Evolutionary conservation across 1,140 invertebrate genomes (phyloP).

Genomic region (Ostrea edulis): DNA sequence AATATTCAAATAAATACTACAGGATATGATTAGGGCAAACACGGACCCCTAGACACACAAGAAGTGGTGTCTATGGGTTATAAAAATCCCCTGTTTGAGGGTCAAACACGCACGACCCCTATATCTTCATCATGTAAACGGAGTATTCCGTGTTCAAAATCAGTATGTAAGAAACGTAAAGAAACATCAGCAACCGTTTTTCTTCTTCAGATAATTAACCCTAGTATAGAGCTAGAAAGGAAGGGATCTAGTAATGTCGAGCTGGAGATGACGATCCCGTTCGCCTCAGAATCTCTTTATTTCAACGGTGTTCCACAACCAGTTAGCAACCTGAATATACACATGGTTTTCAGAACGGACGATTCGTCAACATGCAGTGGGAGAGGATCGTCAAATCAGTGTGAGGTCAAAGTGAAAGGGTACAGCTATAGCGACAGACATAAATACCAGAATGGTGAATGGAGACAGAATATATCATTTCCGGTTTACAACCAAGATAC

Average conservation of each 20-base stretch:
- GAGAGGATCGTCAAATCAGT: not conserved
- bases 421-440: not conserved
- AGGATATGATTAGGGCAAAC: no score
- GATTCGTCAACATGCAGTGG: not conserved
- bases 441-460: not conserved
- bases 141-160: no score
- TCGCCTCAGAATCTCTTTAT: not conserved
- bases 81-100: no score
- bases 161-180: no score
- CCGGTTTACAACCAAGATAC: not conserved
- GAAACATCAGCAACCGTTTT: not conserved
- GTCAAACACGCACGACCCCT: no score
- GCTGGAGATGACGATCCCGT: not conserved
- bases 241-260: not conserved
- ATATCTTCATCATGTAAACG: no score
- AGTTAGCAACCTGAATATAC: not conserved
- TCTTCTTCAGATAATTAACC: not conserved
- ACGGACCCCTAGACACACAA: no score
- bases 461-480: not conserved
- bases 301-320: not conserved
- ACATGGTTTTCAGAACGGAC: not conserved
- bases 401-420: not conserved
- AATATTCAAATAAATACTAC: no score
- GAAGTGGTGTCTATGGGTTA: no score
- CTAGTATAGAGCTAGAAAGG: not conserved